Evolutionary conservation across 2,797 vertebrate genomes (phyloP), one percentile per base, ranked within the genome.

Genomic region (Anguilla obscura): DNA sequence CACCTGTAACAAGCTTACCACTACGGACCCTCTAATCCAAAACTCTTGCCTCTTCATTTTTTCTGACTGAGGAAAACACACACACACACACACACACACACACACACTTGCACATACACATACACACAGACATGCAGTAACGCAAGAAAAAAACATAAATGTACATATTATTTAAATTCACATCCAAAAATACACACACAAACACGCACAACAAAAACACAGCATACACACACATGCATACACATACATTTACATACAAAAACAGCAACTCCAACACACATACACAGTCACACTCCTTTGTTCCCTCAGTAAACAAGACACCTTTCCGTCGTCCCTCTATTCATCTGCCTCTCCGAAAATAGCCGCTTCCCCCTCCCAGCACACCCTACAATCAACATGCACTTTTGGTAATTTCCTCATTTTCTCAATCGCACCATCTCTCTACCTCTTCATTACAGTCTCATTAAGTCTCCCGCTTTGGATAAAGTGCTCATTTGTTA

Each of bases 381-480:
- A 60, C 33, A 6, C 40, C 27, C 83, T 36, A 27, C 52, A 58
- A 88, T 16, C n/a, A 85, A 54, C 52, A 33, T 8, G 48, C 40
- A 54, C 69, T 45, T 9, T 50, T n/a, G 40, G 21, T n/a, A 21
- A 50, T 80, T 63, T 27, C 14, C 52, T 63, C 14, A 21, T 58
- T 60, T 74, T 66, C 33, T 40, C 48, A 80, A 60, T 50, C 21
- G 3, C 40, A 14, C 83, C 7, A 48, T 40, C 82, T 40, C 82
- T 84, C 86, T 86, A 52, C 48, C 76, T 58, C 66, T 76, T 89
- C 86, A 90, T 88, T 66, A 85, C 50, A 76, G 24, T 88, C 79
- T 66, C 52, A 82, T 85, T 66, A 52, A 86, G 24, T 24, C 12
- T 76, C 12, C 30, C 30, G 54, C 52, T 40, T 85, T 79, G 33